These are phyloP conservation scores for Strix aluco DNA, from an alignment of 2,113 vertebrate genomes.

Conservation along the genomic window DNA sequence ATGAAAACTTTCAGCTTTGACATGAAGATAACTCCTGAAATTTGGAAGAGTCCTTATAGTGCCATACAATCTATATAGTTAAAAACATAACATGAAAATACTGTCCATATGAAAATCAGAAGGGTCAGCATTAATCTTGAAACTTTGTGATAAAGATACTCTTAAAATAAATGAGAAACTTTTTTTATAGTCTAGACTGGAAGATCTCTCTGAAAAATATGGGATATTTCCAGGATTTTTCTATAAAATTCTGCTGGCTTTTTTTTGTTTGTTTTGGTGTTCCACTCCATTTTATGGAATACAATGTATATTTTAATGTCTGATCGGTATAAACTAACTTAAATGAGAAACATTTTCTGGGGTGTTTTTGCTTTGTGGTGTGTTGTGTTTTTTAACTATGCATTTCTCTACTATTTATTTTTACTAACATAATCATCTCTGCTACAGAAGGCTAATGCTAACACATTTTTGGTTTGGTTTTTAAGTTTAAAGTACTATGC, in stretches of 20 bases:
- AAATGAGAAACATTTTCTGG: background rate
- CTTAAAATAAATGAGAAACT: background rate
- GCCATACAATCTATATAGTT: background rate
- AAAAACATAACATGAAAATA: background rate
- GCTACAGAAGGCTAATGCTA: background rate
- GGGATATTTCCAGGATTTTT: background rate
- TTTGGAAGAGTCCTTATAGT: background rate
- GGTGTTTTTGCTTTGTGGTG: background rate
- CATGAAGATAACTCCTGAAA: background rate
- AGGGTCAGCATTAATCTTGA: background rate
- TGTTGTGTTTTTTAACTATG: background rate
- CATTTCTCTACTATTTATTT: background rate
- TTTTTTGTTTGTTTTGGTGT: background rate
- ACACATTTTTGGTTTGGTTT: background rate
- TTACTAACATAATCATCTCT: background rate
- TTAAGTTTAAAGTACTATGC: background rate
- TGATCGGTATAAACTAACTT: background rate
- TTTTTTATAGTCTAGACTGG: background rate
- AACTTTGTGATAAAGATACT: background rate
- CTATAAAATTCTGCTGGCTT: background rate
- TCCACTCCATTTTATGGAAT: background rate
- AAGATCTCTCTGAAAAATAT: background rate
- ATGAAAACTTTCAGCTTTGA: background rate
- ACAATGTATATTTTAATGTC: background rate
- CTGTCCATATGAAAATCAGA: background rate